Percentiles rank a stretch among this genome's conserved stretches.
Conservation (phyloP, 2,888 invertebrate species). For the Plebejus melissa region DNA sequence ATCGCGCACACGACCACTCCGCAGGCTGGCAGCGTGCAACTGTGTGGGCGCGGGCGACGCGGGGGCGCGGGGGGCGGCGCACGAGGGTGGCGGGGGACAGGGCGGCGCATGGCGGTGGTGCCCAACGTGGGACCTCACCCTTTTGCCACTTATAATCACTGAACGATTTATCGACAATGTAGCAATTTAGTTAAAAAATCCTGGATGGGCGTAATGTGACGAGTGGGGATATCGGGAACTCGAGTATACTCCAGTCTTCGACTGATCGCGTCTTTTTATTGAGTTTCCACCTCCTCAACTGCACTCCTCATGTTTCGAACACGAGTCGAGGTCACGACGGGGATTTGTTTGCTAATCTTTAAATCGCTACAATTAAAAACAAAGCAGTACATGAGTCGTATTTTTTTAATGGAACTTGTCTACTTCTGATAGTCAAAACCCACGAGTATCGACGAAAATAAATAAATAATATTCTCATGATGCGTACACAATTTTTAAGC, state of each 20-base stretch:
- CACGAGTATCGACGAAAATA: background rate
- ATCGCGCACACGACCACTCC: slow-evolving; percentile 66
- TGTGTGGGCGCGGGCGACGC: slow-evolving; percentile 47
- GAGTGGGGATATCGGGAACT: slow-evolving; percentile 1
- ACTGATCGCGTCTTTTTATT: background rate
- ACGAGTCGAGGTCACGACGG: background rate
- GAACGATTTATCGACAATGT: slow-evolving; percentile 62
- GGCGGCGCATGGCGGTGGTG: slow-evolving; percentile 54
- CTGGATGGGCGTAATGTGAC: slow-evolving; percentile 30
- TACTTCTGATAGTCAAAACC: background rate
- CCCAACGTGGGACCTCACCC: slow-evolving; percentile 54
- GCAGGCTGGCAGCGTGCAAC: slow-evolving; percentile 64
- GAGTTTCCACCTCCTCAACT: background rate
- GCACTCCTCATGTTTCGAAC: background rate
- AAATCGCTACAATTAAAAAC: background rate
- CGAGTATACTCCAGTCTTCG: background rate
- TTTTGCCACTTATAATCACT: slow-evolving; percentile 62
- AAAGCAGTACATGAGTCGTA: background rate
- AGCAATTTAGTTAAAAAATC: slow-evolving; percentile 33
- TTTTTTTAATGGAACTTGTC: background rate
- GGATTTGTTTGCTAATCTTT: background rate
- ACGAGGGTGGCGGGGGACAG: slow-evolving; percentile 44
- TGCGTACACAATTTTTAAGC: background rate
- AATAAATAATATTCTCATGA: background rate
- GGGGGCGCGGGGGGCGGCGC: slow-evolving; percentile 41